These are phyloP conservation scores for Ectemnius continuus DNA, from an alignment of 2,888 invertebrate species.

Conservation along the genomic window DNA sequence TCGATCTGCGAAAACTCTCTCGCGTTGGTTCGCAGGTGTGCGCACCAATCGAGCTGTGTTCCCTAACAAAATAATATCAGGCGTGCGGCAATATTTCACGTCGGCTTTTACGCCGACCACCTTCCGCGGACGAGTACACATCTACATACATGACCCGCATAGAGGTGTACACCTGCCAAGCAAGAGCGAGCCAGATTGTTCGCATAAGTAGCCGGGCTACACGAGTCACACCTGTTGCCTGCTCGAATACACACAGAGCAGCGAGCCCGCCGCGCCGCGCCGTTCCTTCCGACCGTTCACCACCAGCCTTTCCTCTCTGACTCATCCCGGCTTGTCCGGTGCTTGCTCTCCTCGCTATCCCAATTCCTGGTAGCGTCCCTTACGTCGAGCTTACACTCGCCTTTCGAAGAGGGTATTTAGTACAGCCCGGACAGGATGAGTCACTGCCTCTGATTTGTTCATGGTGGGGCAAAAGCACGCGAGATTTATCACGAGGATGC, in stretches of 20 bases:
- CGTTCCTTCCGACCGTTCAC: constrained; percentile 51
- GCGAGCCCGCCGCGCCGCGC: constrained; percentile 30
- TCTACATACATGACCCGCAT: not conserved
- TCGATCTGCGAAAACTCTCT: constrained; percentile 37
- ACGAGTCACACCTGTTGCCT: constrained; percentile 59
- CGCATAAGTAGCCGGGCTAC: constrained; percentile 44
- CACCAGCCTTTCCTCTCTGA: constrained; percentile 42
- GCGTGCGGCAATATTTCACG: constrained; percentile 29
- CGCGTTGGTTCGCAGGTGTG: constrained; percentile 18
- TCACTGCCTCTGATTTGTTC: too few relatives aligned
- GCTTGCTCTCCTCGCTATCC: not conserved
- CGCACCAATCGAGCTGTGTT: not conserved
- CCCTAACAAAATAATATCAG: constrained; percentile 40
- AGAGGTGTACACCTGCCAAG: constrained; percentile 36
- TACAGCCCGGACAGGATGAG: too few relatives aligned
- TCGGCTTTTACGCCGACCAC: constrained; percentile 21
- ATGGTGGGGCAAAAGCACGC: too few relatives aligned
- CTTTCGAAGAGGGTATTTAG: too few relatives aligned
- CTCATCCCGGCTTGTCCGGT: constrained; percentile 21
- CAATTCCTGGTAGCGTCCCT: not conserved
- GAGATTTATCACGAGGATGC: too few relatives aligned
- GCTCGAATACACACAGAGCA: constrained; percentile 34
- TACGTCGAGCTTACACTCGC: too few relatives aligned
- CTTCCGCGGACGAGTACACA: not conserved
- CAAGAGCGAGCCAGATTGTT: constrained; percentile 52